Percentiles rank a stretch among this genome's conserved stretches.
Evolutionary conservation across 1,140 invertebrate genomes (phyloP).

Genomic region (Lamellibrachia luymesi): DNA sequence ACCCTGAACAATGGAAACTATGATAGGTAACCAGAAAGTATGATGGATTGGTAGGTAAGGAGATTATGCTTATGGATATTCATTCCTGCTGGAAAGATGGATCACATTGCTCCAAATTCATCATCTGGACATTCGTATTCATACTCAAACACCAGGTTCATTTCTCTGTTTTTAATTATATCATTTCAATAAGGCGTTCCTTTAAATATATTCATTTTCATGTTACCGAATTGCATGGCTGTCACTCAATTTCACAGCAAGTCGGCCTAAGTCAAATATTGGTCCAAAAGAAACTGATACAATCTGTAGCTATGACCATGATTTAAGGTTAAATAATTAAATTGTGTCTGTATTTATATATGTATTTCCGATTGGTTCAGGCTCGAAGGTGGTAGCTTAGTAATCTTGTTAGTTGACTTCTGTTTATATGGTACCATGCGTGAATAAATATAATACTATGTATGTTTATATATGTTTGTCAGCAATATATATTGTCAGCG

Average conservation of each 20-base stretch:
- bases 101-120: not conserved
- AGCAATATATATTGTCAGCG: too few species aligned
- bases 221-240: not conserved
- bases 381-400: not conserved
- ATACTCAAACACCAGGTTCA: not conserved
- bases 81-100: not conserved
- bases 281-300: not conserved
- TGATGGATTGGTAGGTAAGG: not conserved
- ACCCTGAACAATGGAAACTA: not conserved
- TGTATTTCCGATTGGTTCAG: not conserved
- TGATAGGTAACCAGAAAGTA: not conserved
- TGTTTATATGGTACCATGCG: not conserved
- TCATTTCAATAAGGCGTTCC: not conserved
- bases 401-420: not conserved
- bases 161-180: not conserved
- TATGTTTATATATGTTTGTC: not conserved
- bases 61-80: not conserved
- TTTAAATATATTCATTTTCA: not conserved
- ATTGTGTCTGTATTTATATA: not conserved
- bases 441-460: not conserved
- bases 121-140: conserved; percentile 4
- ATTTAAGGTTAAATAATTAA: not conserved
- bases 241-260: not conserved
- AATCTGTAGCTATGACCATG: not conserved
- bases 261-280: not conserved